Evolutionary conservation across 2,888 invertebrate genomes (phyloP), one percentile per base, ranked within the genome.

Genomic region (Nymphalis urticae): DNA sequence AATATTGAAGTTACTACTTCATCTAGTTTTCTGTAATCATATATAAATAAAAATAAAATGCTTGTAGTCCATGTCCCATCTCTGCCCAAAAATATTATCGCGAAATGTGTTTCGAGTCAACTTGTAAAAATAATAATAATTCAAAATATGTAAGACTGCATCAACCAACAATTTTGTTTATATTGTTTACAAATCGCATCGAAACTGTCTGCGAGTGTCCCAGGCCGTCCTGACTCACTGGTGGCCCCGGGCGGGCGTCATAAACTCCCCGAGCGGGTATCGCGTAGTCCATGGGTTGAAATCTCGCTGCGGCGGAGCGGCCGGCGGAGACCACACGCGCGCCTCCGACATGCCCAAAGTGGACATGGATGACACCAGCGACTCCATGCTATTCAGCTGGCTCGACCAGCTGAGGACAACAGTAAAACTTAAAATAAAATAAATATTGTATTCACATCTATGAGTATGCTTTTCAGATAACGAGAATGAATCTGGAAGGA

Each of bases 271-370:
- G 74, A 91, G 82, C 72, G 91, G 92, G 71, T 88, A 87, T 36
- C 82, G 84, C 66, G 87, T 84, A 9, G 91, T 91, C 91, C 91
- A 92, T 16, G 88, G 88, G 81, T 92, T 90, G 82, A 88, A 92
- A 78, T 86, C 85, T 42, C 77, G 78, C 63, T 81, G 73, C 65
- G 76, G 77, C 62, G 79, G 78, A 54, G 77, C 75, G 60, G 80
- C 78, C 19, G 68, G 68, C 51, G 81, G 81, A 63, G 84, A 83
- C 71, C 74, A 73, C 66, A 72, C 72, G 64, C 69, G 69, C 79
- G 80, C 82, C 70, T 77, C 77, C 21, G 75, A 72, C 58, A 77
- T 65, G 58, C 74, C 75, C 71, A 87, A 79, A 21, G 85, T 77
- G 13, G 82, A 76, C 86, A 89, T 82, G 10, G 86, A 83, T 21